Conservation (phyloP, 2,888 invertebrate species). For the Salticus scenicus region DNA sequence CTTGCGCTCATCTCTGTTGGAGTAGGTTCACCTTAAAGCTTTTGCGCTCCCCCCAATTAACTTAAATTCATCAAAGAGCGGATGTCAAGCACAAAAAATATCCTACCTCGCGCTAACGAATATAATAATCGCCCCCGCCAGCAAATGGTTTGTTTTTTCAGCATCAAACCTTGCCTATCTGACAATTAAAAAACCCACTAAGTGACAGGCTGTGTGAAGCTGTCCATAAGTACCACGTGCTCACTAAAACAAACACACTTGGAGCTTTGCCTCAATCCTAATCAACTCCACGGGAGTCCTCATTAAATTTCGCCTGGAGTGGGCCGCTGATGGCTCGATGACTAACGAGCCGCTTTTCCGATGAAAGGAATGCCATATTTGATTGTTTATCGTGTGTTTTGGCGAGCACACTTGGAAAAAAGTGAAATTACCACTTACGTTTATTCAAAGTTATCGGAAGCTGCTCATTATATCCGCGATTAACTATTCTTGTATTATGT, state of each 20-base stretch:
- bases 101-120: slow-evolving; percentile 5
- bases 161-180: slow-evolving; percentile 1
- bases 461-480: too few relatives aligned
- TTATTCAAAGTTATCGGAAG: too few relatives aligned
- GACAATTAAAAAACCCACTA: slow-evolving; percentile 22
- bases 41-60: slow-evolving; percentile 2
- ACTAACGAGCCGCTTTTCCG: slow-evolving; percentile 58
- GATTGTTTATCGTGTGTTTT: slow-evolving; percentile 32
- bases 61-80: slow-evolving; percentile 14
- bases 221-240: slow-evolving; percentile 34
- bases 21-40: neutral
- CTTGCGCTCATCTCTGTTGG: neutral
- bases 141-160: slow-evolving; percentile 13
- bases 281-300: slow-evolving; percentile 60
- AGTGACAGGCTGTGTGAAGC: slow-evolving; percentile 19
- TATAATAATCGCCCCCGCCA: slow-evolving; percentile 13
- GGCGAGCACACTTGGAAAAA: slow-evolving; percentile 54
- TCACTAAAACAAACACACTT: slow-evolving; percentile 45
- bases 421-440: slow-evolving; percentile 11
- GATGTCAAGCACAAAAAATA: slow-evolving; percentile 10
- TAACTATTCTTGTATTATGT: too few relatives aligned
- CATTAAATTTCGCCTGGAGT: slow-evolving; percentile 67
- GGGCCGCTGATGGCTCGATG: slow-evolving; percentile 66
- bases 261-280: slow-evolving; percentile 33
- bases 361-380: slow-evolving; percentile 30